Evolutionary conservation across 2,113 vertebrate species (phyloP).

Genomic region (Ploceus nigricollis): DNA sequence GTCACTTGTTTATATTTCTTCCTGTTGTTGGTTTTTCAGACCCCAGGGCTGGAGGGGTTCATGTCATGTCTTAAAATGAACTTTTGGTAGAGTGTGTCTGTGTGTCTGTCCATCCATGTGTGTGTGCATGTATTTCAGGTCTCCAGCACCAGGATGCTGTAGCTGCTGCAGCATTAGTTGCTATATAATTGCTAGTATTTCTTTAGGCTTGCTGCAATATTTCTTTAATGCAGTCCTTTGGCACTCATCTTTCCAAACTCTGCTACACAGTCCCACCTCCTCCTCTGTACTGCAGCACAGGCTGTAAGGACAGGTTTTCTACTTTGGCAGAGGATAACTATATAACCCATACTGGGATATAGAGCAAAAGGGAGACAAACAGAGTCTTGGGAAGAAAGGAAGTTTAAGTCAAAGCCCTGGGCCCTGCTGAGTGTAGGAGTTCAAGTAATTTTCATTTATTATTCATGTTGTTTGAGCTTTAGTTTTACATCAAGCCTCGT

Average conservation of each 20-base stretch:
- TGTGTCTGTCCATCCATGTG: background rate
- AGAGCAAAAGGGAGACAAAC: background rate
- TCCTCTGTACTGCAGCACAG: background rate
- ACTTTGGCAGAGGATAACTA: background rate
- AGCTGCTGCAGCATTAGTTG: background rate
- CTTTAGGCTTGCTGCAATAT: background rate
- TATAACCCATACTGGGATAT: background rate
- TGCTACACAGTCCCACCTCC: background rate
- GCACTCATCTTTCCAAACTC: background rate
- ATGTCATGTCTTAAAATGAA: background rate
- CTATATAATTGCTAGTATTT: background rate
- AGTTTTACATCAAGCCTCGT: background rate
- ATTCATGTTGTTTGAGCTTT: conserved; percentile 1
- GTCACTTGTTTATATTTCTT: background rate
- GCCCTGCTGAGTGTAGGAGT: background rate
- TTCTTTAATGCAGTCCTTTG: background rate
- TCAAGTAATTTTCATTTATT: conserved; percentile 12
- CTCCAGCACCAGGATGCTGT: background rate
- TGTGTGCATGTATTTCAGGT: background rate
- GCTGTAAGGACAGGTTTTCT: background rate
- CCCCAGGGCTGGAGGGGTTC: background rate
- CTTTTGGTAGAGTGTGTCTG: background rate
- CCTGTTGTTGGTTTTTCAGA: background rate
- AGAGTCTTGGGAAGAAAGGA: background rate
- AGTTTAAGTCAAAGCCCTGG: background rate